Evolutionary conservation across 2,888 invertebrate genomes (phyloP), one percentile per base, ranked within the genome.

Genomic region (Calephelis perditalis): DNA sequence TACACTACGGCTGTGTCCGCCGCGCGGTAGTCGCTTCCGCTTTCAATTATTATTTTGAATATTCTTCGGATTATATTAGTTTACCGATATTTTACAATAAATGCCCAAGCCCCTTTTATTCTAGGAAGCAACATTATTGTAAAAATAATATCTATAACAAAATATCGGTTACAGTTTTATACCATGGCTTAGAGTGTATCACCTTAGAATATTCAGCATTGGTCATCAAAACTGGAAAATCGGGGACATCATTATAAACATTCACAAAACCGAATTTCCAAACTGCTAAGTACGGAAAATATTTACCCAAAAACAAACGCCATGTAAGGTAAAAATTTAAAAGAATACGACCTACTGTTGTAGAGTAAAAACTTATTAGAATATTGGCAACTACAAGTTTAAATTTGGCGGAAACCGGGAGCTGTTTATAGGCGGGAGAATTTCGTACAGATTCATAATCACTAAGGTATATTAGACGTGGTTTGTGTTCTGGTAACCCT

Each of bases 151-250:
- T 8, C 7, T 49, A 49, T 10, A 49, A 9, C 49, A 26, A 26
- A 49, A 49, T 26, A 5, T 49, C 49, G 10, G 26, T 15, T 26
- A 49, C 49, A 26, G 15, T 10, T 9, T 10, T 26, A 26, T 49
- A 49, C 49, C 49, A 49, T 3, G 49, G 49, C 26, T 49, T 15
- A 2, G 15, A 2, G 4, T 10, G 49, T 9, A 49, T 49, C 9
- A 26, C 10, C 26, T 49, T 49, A 8, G 26, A 26, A 49, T 49
- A 49, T 49, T 49, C 49, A 49, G 49, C 49, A 49, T 49, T 49
- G 9, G 49, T 49, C 49, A 49, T 49, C 49, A 49, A 49, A 49
- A 49, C 49, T 26, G 49, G 49, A 15, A 26, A 5, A 2, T 49
- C 49, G 8, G 49, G 49, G 49, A 26, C n/a, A 26, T 49, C 49